Evolutionary conservation across 2,797 vertebrate species (phyloP).

Genomic region (Taenioides sp.): DNA sequence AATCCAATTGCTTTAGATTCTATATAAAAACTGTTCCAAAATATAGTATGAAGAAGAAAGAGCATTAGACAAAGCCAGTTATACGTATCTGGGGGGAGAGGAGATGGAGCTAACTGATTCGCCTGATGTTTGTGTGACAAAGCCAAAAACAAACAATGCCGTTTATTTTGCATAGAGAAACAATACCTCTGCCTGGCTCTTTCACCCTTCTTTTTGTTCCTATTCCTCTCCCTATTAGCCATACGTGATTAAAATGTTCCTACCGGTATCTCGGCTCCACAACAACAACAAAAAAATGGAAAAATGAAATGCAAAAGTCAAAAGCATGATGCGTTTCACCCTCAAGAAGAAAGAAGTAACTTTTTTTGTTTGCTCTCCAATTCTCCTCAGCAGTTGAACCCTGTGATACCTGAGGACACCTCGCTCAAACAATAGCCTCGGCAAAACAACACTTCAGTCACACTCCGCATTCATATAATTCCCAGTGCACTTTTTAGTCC

Average conservation of each 20-base stretch:
- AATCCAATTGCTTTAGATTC: neutral
- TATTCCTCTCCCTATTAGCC: slow-evolving; percentile 73
- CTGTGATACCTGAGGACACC: slow-evolving; percentile 72
- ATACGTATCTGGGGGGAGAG: slow-evolving; percentile 56
- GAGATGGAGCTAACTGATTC: slow-evolving; percentile 54
- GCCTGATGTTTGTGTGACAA: slow-evolving; percentile 60
- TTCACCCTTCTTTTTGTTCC: slow-evolving; percentile 67
- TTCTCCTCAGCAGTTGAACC: slow-evolving; percentile 62
- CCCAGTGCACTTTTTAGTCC: slow-evolving; percentile 80
- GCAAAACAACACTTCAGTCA: slow-evolving; percentile 73
- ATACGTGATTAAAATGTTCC: slow-evolving; percentile 82
- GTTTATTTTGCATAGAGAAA: slow-evolving; percentile 68
- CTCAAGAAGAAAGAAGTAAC: slow-evolving; percentile 75
- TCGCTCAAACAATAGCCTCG: slow-evolving; percentile 73
- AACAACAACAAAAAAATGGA: slow-evolving; percentile 45
- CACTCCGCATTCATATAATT: slow-evolving; percentile 80
- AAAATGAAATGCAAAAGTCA: slow-evolving; percentile 74
- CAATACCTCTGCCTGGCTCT: slow-evolving; percentile 65
- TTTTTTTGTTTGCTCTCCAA: slow-evolving; percentile 55
- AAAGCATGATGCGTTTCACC: slow-evolving; percentile 72
- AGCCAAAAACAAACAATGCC: slow-evolving; percentile 68
- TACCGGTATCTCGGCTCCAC: slow-evolving; percentile 65
- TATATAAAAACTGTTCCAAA: neutral
- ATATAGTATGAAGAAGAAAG: slow-evolving; percentile 37
- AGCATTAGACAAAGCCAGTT: slow-evolving; percentile 50